Evolutionary conservation across 2,797 vertebrate species (phyloP).

Genomic region (Enteromius fasciolatus): DNA sequence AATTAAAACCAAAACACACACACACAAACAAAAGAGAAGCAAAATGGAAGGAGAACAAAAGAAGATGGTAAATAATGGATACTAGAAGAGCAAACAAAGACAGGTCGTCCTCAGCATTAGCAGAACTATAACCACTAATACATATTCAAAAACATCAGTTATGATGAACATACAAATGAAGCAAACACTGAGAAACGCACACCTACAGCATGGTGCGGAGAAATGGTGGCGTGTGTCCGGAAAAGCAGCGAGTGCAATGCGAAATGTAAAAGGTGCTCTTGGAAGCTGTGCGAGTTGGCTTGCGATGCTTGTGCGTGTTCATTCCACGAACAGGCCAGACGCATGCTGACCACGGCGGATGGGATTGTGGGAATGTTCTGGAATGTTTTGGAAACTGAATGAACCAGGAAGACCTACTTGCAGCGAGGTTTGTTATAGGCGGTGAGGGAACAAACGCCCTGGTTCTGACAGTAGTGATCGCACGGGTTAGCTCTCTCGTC

Average conservation of each 20-base stretch:
- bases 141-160: not conserved
- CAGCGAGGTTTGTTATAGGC: conserved; percentile 90
- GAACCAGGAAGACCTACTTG: conserved; percentile 82
- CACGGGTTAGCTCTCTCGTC: conserved; percentile 90
- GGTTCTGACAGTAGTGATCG: conserved; percentile 94
- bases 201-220: not conserved
- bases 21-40: not conserved
- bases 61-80: not conserved
- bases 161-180: conserved; percentile 23
- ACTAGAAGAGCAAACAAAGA: not conserved
- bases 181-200: conserved; percentile 13
- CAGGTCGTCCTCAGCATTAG: not conserved
- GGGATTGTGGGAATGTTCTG: conserved; percentile 34
- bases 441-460: conserved; percentile 90
- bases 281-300: not conserved
- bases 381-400: conserved; percentile 16
- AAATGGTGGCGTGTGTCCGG: not conserved
- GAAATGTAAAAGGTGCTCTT: conserved; percentile 5
- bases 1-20: not conserved
- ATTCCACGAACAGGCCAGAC: not conserved
- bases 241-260: conserved; percentile 17
- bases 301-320: conserved; percentile 24
- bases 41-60: not conserved
- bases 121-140: not conserved
- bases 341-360: conserved; percentile 2